These are phyloP conservation scores for Pseudopipra pipra DNA, from an alignment of 2,113 vertebrate genomes.

Conservation along the genomic window DNA sequence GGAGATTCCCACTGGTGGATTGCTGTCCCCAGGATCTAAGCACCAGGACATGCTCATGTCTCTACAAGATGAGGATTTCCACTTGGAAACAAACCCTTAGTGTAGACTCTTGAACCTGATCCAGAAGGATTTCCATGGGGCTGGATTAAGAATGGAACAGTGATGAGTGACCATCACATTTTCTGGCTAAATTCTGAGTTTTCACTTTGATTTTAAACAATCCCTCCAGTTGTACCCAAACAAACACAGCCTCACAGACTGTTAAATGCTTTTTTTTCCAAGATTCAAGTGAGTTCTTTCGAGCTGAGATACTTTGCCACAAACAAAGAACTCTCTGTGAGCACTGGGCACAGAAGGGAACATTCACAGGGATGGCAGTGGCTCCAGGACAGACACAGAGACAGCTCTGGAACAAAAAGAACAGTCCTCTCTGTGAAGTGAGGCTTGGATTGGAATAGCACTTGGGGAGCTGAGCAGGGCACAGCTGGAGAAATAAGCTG, in stretches of 20 bases:
- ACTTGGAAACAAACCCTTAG: neutral
- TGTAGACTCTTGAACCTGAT: neutral
- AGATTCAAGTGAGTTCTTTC: neutral
- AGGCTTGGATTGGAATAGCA: neutral
- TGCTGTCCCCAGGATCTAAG: neutral
- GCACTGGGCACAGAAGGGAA: neutral
- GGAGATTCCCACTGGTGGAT: fast-evolving
- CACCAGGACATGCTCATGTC: neutral
- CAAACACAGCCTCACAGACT: neutral
- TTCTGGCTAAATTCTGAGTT: neutral
- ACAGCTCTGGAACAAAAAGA: neutral
- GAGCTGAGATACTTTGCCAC: neutral
- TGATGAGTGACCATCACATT: neutral
- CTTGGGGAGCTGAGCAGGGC: neutral
- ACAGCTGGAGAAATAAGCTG: neutral
- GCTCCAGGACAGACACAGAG: neutral
- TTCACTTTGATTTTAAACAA: neutral
- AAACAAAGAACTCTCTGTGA: neutral
- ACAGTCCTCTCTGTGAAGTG: neutral
- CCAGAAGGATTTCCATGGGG: neutral
- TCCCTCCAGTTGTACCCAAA: neutral
- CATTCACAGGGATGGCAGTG: neutral
- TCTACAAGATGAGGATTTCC: neutral
- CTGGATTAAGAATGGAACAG: neutral
- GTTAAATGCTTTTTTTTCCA: fast-evolving